Conservation (phyloP, 2,888 invertebrate genomes). For the Mesoligia furuncula region DNA sequence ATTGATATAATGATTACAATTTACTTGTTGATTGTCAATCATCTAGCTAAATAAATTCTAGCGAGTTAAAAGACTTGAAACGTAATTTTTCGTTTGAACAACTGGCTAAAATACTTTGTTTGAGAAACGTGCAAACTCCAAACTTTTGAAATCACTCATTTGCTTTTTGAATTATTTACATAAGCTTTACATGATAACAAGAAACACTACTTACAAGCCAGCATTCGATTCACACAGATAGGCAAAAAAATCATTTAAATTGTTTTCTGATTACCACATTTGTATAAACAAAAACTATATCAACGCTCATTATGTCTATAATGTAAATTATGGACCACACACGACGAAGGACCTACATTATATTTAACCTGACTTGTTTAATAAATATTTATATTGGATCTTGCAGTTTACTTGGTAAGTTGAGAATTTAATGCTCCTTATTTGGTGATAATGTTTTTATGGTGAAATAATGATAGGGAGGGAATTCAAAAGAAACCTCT, state of each 20-base stretch:
- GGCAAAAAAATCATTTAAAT: constrained; percentile 29
- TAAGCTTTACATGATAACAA: not conserved
- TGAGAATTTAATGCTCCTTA: constrained; percentile 31
- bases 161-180: not conserved
- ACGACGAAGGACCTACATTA: constrained; percentile 7
- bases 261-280: constrained; percentile 41
- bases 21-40: constrained; percentile 15
- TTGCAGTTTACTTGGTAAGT: constrained; percentile 21
- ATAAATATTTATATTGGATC: constrained; percentile 38
- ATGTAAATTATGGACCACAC: constrained; percentile 41
- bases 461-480: not conserved
- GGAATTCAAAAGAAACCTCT: not conserved
- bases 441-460: constrained; percentile 24
- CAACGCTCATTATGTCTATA: constrained; percentile 35
- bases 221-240: not conserved
- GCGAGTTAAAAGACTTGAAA: too few species aligned
- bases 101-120: not conserved
- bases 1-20: constrained; percentile 12
- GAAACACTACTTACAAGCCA: not conserved
- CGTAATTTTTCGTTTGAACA: too few species aligned
- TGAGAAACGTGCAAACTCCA: not conserved
- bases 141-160: not conserved
- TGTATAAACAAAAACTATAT: constrained; percentile 30
- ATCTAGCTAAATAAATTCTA: not conserved
- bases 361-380: constrained; percentile 21